These are phyloP conservation scores for Sinodicranocentrus sp. DNA, from an alignment of 2,888 invertebrate genomes.

Conservation along the genomic window DNA sequence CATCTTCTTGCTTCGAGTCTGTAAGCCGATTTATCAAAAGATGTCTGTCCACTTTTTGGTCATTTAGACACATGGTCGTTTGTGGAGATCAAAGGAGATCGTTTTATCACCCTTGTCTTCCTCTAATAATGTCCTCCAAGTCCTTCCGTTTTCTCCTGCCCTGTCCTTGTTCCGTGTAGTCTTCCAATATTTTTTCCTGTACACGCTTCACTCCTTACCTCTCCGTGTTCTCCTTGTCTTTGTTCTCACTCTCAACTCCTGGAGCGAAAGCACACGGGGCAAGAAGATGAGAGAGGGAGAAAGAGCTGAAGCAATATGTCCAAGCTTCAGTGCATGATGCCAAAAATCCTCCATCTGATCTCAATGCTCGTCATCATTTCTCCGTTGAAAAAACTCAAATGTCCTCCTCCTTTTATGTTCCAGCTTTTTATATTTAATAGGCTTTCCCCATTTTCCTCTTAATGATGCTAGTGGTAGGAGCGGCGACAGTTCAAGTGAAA, in stretches of 20 bases:
- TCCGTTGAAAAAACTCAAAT: conserved; percentile 38
- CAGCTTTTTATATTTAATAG: conserved; percentile 58
- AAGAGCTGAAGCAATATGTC: conserved; percentile 41
- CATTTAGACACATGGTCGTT: conserved; percentile 74
- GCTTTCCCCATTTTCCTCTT: conserved; percentile 58
- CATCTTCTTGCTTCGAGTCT: conserved; percentile 59
- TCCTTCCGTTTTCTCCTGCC: conserved; percentile 57
- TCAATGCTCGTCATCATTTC: conserved; percentile 60
- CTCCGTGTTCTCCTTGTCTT: conserved; percentile 30
- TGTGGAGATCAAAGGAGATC: conserved; percentile 75
- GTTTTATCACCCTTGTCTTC: conserved; percentile 75
- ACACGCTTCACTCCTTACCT: conserved; percentile 41
- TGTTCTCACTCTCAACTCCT: conserved; percentile 10
- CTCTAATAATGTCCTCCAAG: conserved; percentile 73
- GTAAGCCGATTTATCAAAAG: conserved; percentile 74
- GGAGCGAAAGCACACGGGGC: neutral
- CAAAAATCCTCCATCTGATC: conserved; percentile 63
- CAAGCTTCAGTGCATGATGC: conserved; percentile 37
- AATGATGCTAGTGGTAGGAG: conserved; percentile 59
- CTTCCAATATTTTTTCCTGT: conserved; percentile 21
- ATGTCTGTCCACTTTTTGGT: conserved; percentile 74
- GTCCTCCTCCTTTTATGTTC: conserved; percentile 54
- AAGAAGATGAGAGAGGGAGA: neutral
- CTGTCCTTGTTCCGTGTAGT: conserved; percentile 36
- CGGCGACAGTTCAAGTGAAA: neutral